Evolutionary conservation across 2,888 invertebrate species (phyloP).

Genomic region (Stenoptilia bipunctidactyla): DNA sequence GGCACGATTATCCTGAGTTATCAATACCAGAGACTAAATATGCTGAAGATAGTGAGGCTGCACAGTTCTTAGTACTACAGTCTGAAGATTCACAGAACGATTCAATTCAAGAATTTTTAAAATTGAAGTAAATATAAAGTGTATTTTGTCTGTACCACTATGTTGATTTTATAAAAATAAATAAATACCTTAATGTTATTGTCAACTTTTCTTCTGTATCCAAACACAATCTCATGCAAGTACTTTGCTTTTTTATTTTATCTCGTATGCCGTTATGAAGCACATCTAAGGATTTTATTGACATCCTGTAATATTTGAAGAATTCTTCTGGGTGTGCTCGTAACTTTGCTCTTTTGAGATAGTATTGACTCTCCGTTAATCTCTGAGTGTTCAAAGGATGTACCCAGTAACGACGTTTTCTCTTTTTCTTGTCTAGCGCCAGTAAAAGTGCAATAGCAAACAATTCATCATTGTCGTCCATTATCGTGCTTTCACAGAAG

Average conservation of each 20-base stretch:
- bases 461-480: too few species aligned
- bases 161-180: conserved; percentile 2
- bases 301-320: conserved; percentile 10
- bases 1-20: background rate
- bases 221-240: conserved; percentile 1
- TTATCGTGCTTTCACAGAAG: too few species aligned
- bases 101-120: conserved; percentile 2
- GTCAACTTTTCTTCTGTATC: conserved; percentile 5
- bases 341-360: conserved; percentile 10
- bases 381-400: conserved; percentile 9
- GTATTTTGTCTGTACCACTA: conserved; percentile 2
- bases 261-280: background rate
- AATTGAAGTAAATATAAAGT: conserved; percentile 3
- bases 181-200: conserved; percentile 7
- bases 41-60: conserved; percentile 3
- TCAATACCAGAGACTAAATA: conserved; percentile 3
- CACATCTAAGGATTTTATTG: conserved; percentile 1
- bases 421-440: conserved; percentile 5
- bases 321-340: conserved; percentile 9
- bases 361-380: conserved; percentile 10
- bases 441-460: too few species aligned
- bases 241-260: conserved; percentile 6
- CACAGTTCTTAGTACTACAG: conserved; percentile 4
- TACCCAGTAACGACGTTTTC: conserved; percentile 9
- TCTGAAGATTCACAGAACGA: conserved; percentile 3